Evolutionary conservation across 2,888 invertebrate species (phyloP).

Genomic region (Philereme transversata): DNA sequence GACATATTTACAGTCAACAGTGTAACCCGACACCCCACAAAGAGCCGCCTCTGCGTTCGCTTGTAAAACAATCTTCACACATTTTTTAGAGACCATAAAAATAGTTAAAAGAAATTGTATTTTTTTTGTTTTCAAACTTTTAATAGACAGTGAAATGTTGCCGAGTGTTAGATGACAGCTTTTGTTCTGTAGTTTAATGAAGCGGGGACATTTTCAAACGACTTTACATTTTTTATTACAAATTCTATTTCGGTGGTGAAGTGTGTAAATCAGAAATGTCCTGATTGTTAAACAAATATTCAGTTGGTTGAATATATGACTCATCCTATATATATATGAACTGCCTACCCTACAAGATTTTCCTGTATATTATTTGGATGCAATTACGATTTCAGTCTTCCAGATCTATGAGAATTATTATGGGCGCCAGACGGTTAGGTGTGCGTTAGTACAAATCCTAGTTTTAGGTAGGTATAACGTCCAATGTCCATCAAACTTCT

Average conservation of each 20-base stretch:
- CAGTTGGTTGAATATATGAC: neutral
- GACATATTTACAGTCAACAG: conserved; percentile 81
- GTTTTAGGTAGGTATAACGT: neutral
- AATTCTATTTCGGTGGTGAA: conserved; percentile 67
- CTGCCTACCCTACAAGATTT: too few species aligned
- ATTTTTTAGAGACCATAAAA: conserved; percentile 81
- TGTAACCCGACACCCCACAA: conserved; percentile 76
- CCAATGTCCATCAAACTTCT: conserved; percentile 20
- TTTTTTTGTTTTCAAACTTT: conserved; percentile 58
- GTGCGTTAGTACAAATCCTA: too few species aligned
- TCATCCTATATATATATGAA: too few species aligned
- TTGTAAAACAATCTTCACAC: conserved; percentile 81
- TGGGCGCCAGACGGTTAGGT: too few species aligned
- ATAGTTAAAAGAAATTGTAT: conserved; percentile 80
- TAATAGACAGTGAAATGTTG: conserved; percentile 83
- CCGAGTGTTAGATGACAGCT: conserved; percentile 82
- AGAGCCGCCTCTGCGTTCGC: conserved; percentile 79
- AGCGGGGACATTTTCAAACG: conserved; percentile 76
- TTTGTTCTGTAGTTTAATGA: conserved; percentile 77
- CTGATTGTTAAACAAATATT: conserved; percentile 7
- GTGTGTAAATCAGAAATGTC: conserved; percentile 25
- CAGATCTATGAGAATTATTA: too few species aligned
- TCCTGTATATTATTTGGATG: too few species aligned
- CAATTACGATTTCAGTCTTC: too few species aligned
- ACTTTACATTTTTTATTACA: conserved; percentile 72